These are phyloP conservation scores for Otis tarda DNA, from an alignment of 2,113 vertebrate species.

Conservation along the genomic window DNA sequence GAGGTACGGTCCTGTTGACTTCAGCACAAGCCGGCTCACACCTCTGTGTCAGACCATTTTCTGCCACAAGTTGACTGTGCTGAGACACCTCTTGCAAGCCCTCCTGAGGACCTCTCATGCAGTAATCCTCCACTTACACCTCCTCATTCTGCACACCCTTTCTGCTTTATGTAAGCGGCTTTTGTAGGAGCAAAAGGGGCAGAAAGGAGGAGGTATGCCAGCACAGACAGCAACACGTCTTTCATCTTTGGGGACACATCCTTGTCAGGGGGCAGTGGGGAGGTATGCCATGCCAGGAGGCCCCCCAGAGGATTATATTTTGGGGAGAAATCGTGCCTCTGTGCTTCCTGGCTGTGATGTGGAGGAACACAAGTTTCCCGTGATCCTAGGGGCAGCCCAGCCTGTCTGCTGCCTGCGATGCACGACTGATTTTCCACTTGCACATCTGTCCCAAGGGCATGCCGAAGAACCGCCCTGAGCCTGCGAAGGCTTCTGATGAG, in stretches of 20 bases:
- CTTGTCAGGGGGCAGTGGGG: background rate
- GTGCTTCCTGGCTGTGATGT: background rate
- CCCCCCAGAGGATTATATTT: accelerated
- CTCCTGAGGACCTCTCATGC: background rate
- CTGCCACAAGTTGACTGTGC: background rate
- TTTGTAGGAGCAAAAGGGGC: background rate
- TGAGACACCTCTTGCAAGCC: background rate
- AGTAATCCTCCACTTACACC: background rate
- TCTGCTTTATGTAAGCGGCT: background rate
- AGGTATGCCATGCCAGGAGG: accelerated
- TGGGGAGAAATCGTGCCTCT: background rate
- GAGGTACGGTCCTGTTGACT: background rate
- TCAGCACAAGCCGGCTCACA: background rate
- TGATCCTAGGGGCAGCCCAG: background rate
- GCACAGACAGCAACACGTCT: background rate
- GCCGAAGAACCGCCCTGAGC: background rate
- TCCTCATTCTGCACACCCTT: background rate
- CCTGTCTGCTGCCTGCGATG: background rate
- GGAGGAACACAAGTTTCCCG: background rate
- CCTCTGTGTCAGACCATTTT: background rate
- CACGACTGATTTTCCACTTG: background rate
- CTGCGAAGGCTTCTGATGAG: background rate
- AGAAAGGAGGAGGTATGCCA: background rate
- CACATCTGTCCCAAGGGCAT: background rate
- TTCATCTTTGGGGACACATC: background rate